These are phyloP conservation scores for Montipora sp. DNA, from an alignment of 64 coral and sea anemone genomes.

Conservation along the genomic window DNA sequence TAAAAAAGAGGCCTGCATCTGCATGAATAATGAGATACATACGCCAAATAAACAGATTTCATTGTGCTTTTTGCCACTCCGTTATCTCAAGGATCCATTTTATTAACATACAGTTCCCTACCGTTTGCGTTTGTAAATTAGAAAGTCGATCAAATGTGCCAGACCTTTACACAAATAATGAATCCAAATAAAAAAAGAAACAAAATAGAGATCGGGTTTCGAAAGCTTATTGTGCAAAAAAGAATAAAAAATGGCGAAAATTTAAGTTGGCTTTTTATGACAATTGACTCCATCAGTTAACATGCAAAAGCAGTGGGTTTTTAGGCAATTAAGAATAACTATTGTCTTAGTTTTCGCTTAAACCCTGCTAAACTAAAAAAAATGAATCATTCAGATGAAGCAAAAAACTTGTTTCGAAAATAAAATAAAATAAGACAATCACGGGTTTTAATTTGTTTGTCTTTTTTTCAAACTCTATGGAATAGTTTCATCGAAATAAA, in stretches of 20 bases:
- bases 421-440: neutral
- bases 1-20: conserved; percentile 34
- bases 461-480: neutral
- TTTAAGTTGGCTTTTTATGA: neutral
- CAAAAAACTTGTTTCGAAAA: neutral
- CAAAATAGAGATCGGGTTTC: neutral
- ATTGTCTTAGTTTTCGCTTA: conserved; percentile 9
- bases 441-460: neutral
- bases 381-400: neutral
- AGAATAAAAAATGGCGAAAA: neutral
- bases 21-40: conserved; percentile 45
- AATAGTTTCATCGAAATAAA: neutral
- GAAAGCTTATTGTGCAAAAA: neutral
- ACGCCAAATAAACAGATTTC: conserved; percentile 31
- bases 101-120: neutral
- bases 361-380: conserved; percentile 5
- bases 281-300: neutral
- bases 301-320: neutral
- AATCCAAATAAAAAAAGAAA: neutral
- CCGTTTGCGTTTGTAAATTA: neutral
- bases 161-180: neutral
- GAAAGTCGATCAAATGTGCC: neutral
- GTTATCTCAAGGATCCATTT: conserved; percentile 14
- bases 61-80: conserved; percentile 51
- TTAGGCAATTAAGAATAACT: neutral